These are phyloP conservation scores for Enoplosus armatus DNA, from an alignment of 2,797 vertebrate genomes.

Conservation along the genomic window DNA sequence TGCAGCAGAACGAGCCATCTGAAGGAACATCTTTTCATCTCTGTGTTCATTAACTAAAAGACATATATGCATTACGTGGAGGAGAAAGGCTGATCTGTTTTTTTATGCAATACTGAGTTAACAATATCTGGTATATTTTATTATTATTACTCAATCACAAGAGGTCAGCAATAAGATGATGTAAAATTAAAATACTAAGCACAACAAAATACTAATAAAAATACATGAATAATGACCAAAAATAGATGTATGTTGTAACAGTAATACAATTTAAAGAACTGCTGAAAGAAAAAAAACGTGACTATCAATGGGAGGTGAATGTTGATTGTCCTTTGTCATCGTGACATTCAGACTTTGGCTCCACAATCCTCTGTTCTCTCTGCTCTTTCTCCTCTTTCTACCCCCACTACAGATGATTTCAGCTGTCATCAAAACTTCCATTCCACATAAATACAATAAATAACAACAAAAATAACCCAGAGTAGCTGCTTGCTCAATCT, in stretches of 20 bases:
- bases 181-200: slow-evolving; percentile 40
- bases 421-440: slow-evolving; percentile 36
- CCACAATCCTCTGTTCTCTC: slow-evolving; percentile 28
- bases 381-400: slow-evolving; percentile 19
- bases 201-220: slow-evolving; percentile 40
- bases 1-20: slow-evolving; percentile 23
- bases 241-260: slow-evolving; percentile 39
- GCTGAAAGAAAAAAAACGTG: slow-evolving; percentile 42
- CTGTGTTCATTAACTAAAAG: not conserved
- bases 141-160: slow-evolving; percentile 41
- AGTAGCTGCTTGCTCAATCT: slow-evolving; percentile 41
- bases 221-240: slow-evolving; percentile 44
- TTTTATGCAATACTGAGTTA: slow-evolving; percentile 36
- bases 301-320: slow-evolving; percentile 51
- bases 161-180: slow-evolving; percentile 26
- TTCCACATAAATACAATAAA: slow-evolving; percentile 82
- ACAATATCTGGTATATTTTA: slow-evolving; percentile 67
- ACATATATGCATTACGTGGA: slow-evolving; percentile 2
- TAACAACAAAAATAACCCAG: slow-evolving; percentile 53
- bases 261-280: slow-evolving; percentile 19
- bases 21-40: not conserved
- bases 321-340: slow-evolving; percentile 46
- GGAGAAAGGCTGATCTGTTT: not conserved
- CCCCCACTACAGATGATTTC: slow-evolving; percentile 21
- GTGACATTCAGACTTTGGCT: slow-evolving; percentile 34